Conservation (phyloP, 2,888 invertebrate species). For the Dendrolimus houi region DNA sequence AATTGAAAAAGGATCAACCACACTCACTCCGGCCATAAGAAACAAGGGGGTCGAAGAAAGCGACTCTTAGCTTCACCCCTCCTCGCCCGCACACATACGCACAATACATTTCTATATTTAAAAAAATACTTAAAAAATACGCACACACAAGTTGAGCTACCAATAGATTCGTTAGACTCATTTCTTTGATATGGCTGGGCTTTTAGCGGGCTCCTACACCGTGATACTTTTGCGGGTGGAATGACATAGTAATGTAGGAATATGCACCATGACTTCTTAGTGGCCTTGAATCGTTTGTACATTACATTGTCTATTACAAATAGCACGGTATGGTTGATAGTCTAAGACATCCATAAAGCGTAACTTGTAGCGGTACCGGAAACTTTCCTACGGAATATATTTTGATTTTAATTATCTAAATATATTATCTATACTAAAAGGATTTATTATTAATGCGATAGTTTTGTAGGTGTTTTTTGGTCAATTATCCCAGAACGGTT, state of each 20-base stretch:
- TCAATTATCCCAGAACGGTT: no score
- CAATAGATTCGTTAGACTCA: conserved; percentile 74
- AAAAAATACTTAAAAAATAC: conserved; percentile 52
- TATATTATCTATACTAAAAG: no score
- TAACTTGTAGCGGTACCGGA: no score
- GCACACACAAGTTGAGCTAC: conserved; percentile 57
- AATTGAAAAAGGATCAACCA: conserved; percentile 31
- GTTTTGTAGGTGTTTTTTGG: no score
- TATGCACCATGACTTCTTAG: not conserved
- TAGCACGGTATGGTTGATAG: no score
- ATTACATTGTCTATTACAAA: no score
- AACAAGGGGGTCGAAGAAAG: conserved; percentile 68
- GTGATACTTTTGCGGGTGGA: conserved; percentile 16
- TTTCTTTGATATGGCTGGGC: conserved; percentile 69
- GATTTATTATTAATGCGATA: no score
- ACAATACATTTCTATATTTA: conserved; percentile 40
- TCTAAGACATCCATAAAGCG: no score
- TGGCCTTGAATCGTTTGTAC: not conserved
- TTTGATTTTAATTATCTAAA: no score
- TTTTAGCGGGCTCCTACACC: conserved; percentile 54
- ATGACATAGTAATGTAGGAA: not conserved
- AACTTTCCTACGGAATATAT: no score
- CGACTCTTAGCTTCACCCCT: conserved; percentile 68
- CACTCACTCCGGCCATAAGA: conserved; percentile 45
- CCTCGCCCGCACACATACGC: conserved; percentile 49